Evolutionary conservation across 2,888 invertebrate species (phyloP).

Genomic region (Eristalinus sepulchralis): DNA sequence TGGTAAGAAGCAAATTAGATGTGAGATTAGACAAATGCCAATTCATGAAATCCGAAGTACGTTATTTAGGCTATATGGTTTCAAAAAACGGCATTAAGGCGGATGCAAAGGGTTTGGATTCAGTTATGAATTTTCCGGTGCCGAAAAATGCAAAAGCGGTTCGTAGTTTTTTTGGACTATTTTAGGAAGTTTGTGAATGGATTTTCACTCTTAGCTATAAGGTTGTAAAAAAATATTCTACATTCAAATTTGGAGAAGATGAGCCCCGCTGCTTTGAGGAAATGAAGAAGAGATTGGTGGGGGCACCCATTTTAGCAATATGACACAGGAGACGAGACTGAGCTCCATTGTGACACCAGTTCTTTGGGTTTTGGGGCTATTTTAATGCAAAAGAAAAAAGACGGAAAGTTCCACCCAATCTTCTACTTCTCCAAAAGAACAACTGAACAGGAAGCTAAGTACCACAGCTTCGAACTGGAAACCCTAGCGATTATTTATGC

Average conservation of each 20-base stretch:
- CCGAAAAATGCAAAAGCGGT: background rate
- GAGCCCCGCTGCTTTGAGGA: conserved; percentile 20
- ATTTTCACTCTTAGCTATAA: conserved; percentile 24
- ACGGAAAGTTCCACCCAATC: conserved; percentile 16
- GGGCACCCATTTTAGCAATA: conserved; percentile 22
- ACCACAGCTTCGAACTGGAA: conserved; percentile 77
- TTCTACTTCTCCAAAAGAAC: conserved; percentile 44
- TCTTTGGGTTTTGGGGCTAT: conserved; percentile 20
- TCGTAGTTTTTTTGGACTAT: conserved; percentile 6
- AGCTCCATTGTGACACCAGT: conserved; percentile 28
- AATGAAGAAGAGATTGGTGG: conserved; percentile 14
- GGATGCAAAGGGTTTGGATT: background rate
- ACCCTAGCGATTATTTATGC: conserved; percentile 67
- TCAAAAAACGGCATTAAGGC: background rate
- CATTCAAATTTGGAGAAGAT: conserved; percentile 17
- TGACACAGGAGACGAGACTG: background rate
- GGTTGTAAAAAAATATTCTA: conserved; percentile 11
- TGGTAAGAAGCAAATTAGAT: background rate
- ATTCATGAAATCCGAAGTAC: conserved; percentile 4
- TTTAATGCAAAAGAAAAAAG: conserved; percentile 12
- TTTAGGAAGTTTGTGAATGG: conserved; percentile 16
- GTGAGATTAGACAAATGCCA: background rate
- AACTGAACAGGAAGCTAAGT: conserved; percentile 17
- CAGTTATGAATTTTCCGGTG: background rate
- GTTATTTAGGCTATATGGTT: background rate